Evolutionary conservation across 1,140 invertebrate genomes (phyloP), one percentile per base, ranked within the genome.

Genomic region (Orchestia grillus): DNA sequence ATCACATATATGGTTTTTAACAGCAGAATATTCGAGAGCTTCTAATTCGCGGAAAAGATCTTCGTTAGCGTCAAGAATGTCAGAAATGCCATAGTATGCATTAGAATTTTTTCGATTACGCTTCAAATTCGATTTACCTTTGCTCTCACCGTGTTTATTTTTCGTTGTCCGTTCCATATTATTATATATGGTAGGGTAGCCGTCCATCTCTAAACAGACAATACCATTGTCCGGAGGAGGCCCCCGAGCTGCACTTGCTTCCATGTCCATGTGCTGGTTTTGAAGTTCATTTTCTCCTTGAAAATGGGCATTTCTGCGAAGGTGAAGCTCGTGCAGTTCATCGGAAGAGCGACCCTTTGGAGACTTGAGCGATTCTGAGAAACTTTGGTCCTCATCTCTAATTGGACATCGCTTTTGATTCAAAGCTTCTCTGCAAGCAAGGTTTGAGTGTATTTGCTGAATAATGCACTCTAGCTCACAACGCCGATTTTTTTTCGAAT

Each of bases 391-490:
- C 41, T 42, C 43, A n/a, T 94, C 44, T 44, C 44, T 94, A 45
- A 94, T 47, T 94, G 44, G 43, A 94, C 0, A 47, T 40, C 11
- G 92, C 36, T 94, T 44, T 44, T 47, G 43, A 44, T 40, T 94
- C 36, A 94, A 45, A 40, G 92, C 92, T 45, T 94, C 92, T 44
- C 92, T 94, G 44, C 92, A 94, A 45, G 92, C 92, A 40, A 94
- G 40, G 40, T 94, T 94, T 94, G 92, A 47, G 44, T 94, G 92
- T n/a, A 94, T 94, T 94, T 94, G 92, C 36, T 94, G 92, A 47
- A 94, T 94, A 45, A 94, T 94, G 44, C 44, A 47, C 44, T 94
- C 92, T 11, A 94, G 92, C 92, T 94, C 92, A 44, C 1, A 0
- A 3, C 44, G 43, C 16, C 44, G 92, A 94, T 94, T 94, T 36